Conservation (phyloP, 2,888 invertebrate genomes). For the Parnassius orleans region DNA sequence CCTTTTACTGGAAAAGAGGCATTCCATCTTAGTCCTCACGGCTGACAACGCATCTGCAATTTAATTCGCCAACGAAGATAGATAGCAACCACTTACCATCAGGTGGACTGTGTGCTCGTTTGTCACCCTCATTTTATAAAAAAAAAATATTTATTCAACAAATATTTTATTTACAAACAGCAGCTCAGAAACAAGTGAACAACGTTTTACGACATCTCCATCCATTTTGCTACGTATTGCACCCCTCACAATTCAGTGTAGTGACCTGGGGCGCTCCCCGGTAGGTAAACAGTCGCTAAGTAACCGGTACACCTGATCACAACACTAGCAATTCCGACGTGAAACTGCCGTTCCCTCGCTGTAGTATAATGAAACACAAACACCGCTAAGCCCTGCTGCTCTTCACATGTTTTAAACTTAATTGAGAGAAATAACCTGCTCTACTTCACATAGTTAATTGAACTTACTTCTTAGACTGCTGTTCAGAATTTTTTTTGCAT, state of each 20-base stretch:
- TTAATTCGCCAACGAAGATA: too few relatives aligned
- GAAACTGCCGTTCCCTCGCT: conserved; percentile 34
- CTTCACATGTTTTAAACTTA: conserved; percentile 18
- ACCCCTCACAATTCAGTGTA: conserved; percentile 64
- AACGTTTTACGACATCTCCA: conserved; percentile 36
- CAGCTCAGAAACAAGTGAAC: too few relatives aligned
- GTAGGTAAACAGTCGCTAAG: conserved; percentile 53
- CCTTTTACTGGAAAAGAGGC: too few relatives aligned
- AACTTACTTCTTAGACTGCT: too few relatives aligned
- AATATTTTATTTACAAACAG: too few relatives aligned
- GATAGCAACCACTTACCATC: too few relatives aligned
- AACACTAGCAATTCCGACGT: conserved; percentile 45
- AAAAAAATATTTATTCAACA: too few relatives aligned
- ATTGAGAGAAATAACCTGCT: neutral
- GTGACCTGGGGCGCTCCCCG: conserved; percentile 60
- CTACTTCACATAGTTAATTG: neutral
- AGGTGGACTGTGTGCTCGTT: too few relatives aligned
- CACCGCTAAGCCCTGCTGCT: conserved; percentile 31
- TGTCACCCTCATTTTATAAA: too few relatives aligned
- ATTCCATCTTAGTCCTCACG: too few relatives aligned
- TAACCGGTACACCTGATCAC: conserved; percentile 62
- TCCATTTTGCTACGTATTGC: conserved; percentile 38
- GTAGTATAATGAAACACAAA: conserved; percentile 54
- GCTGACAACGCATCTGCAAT: too few relatives aligned
- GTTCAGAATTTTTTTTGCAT: too few relatives aligned